Evolutionary conservation across 2,113 vertebrate species (phyloP).

Genomic region (Dermatemys mawii): DNA sequence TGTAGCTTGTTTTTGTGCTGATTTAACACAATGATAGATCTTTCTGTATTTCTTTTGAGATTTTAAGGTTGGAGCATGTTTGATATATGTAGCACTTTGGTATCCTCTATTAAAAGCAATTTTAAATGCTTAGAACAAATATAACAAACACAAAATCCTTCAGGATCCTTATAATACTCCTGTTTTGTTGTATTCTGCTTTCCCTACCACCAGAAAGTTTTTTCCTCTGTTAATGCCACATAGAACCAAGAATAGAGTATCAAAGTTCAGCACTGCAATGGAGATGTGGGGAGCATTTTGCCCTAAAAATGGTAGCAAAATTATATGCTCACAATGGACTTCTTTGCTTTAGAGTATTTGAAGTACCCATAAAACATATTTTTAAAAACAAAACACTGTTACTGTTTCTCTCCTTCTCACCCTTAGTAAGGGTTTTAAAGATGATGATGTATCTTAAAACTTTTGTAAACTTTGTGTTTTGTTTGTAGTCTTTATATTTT

Average conservation of each 20-base stretch:
- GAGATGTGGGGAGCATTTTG: neutral
- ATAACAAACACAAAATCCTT: constrained; percentile 8
- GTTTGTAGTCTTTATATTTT: constrained; percentile 74
- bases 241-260: neutral
- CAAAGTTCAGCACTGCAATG: constrained; percentile 8
- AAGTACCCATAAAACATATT: neutral
- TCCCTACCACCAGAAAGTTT: neutral
- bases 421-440: neutral
- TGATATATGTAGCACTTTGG: constrained; percentile 33
- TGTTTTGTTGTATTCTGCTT: constrained; percentile 16
- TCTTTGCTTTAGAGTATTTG: neutral
- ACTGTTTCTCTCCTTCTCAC: neutral
- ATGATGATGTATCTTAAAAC: constrained; percentile 26
- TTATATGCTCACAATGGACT: neutral
- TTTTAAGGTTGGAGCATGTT: constrained; percentile 44
- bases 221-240: neutral
- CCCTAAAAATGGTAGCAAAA: neutral
- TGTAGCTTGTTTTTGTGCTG: neutral
- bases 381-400: neutral
- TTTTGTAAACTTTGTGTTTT: constrained; percentile 65
- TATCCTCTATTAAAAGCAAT: neutral
- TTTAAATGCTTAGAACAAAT: constrained; percentile 30
- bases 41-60: neutral
- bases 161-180: neutral
- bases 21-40: constrained; percentile 13